A percentile compares a stretch with the other conserved stretches of the same genome.
Evolutionary conservation across 2,888 invertebrate species (phyloP).

Genomic region (Drosophila monieri): DNA sequence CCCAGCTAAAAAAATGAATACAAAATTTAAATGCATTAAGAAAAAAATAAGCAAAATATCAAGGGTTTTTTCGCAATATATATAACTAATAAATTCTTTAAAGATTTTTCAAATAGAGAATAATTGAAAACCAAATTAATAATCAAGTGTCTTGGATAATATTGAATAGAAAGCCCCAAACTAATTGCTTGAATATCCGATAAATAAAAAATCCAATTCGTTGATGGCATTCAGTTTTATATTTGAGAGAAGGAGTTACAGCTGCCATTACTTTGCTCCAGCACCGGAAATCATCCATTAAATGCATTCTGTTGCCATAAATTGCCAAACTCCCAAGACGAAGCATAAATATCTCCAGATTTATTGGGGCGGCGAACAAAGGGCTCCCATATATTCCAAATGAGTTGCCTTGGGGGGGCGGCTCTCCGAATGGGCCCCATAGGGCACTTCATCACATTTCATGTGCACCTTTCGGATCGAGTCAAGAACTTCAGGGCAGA

Average conservation of each 20-base stretch:
- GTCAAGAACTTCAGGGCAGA: background rate
- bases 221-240: background rate
- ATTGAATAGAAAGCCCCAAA: too few relatives aligned
- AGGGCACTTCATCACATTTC: constrained; percentile 20
- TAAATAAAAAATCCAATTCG: background rate
- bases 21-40: too few relatives aligned
- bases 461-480: background rate
- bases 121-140: too few relatives aligned
- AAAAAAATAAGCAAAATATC: too few relatives aligned
- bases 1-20: too few relatives aligned
- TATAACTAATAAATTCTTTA: too few relatives aligned
- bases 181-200: too few relatives aligned
- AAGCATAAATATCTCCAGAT: constrained; percentile 17
- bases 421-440: constrained; percentile 10
- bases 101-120: too few relatives aligned
- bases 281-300: constrained; percentile 21
- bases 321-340: constrained; percentile 25
- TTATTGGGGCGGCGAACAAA: constrained; percentile 15
- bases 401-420: constrained; percentile 6
- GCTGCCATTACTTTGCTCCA: constrained; percentile 3
- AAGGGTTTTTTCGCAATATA: too few relatives aligned
- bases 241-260: background rate
- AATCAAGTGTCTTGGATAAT: too few relatives aligned
- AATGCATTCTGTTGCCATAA: constrained; percentile 24
- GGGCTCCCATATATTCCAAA: constrained; percentile 11